phyloP scores from a whole-genome alignment of 2,888 invertebrate species.

The Drosophila greeni region DNA sequence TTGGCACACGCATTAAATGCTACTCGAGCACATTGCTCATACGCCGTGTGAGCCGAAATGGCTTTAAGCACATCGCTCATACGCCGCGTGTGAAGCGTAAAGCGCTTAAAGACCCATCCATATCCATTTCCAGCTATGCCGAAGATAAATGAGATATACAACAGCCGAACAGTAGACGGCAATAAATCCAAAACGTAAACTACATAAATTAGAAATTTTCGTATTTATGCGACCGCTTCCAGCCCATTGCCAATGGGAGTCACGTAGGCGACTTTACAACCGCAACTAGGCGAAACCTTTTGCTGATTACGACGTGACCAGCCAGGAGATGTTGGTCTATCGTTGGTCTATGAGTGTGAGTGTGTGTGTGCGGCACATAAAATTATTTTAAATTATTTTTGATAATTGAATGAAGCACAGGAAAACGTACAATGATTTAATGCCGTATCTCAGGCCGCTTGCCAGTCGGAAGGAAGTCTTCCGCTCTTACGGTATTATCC shows the following conservation, averaged over 20 bases:
- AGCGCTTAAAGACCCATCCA: conserved; percentile 47
- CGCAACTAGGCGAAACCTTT: conserved; percentile 71
- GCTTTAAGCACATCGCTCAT: conserved; percentile 43
- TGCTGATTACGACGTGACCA: conserved; percentile 70
- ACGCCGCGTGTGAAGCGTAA: conserved; percentile 22
- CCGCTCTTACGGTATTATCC: conserved; percentile 58
- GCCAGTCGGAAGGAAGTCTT: conserved; percentile 19
- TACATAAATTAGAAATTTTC: conserved; percentile 69
- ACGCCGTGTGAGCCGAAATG: conserved; percentile 23
- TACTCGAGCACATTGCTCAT: conserved; percentile 47
- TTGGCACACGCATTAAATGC: conserved; percentile 61
- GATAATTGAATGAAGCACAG: conserved; percentile 65
- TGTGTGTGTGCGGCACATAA: conserved; percentile 32
- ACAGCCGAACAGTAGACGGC: conserved; percentile 32
- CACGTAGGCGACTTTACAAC: conserved; percentile 65
- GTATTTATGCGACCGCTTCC: conserved; percentile 54
- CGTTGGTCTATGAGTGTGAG: too few relatives aligned
- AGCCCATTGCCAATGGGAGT: conserved; percentile 51
- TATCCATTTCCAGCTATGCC: conserved; percentile 39
- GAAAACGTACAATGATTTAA: conserved; percentile 58
- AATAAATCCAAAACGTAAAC: conserved; percentile 70
- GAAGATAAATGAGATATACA: conserved; percentile 40
- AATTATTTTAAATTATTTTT: conserved; percentile 72
- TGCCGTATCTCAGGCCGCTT: conserved; percentile 42
- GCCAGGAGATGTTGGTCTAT: conserved; percentile 30